Base-by-base conservation (phyloP, 2,888 invertebrate genomes). In the Nezara viridula region DNA sequence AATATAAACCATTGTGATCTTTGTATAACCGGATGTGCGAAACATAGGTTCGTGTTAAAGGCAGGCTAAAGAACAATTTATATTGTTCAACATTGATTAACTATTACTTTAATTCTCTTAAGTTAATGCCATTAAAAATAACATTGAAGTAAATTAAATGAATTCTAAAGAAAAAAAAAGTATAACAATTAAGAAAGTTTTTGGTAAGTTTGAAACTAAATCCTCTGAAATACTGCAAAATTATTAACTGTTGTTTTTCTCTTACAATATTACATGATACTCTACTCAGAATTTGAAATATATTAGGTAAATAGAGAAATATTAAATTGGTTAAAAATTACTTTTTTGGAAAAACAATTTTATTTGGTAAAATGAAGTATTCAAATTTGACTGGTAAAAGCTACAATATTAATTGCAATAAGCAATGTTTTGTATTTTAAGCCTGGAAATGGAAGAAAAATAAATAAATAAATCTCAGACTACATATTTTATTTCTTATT, bases 401-500 rank as follows among this genome's bases (percentile, higher is more conserved):
- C 55, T n/a, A n/a, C n/a, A 55, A n/a, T 55, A 55, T n/a, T 1
- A n/a, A n/a, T 55, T 7, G n/a, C n/a, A n/a, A n/a, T n/a, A n/a
- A n/a, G n/a, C n/a, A n/a, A n/a, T n/a, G 32, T n/a, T 66, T 32
- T 27, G 4, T 37, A 73, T 73, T 37, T 7, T 6, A 55, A 27
- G 6, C 27, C 60, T 73, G 4, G 21, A 85, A n/a, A 47, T 86
- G 32, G 37, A 50, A 86, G 37, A 49, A 10, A 86, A 86, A 37
- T 2, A 49, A 49, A n/a, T n/a, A n/a, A n/a, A 50, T 37, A n/a
- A 27, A 27, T 52, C 86, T 50, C 66, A 49, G 88, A 73, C 88
- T 88, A 88, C 47, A 66, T 88, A 88, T 73, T 88, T 88, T 44
- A 73, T 66, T 37, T 60, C 88, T 66, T 88, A 88, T 47, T 88